Percentiles rank a stretch among this genome's conserved stretches.
phyloP scores from a whole-genome alignment of 2,113 vertebrate species.

The Montifringilla adamsi region DNA sequence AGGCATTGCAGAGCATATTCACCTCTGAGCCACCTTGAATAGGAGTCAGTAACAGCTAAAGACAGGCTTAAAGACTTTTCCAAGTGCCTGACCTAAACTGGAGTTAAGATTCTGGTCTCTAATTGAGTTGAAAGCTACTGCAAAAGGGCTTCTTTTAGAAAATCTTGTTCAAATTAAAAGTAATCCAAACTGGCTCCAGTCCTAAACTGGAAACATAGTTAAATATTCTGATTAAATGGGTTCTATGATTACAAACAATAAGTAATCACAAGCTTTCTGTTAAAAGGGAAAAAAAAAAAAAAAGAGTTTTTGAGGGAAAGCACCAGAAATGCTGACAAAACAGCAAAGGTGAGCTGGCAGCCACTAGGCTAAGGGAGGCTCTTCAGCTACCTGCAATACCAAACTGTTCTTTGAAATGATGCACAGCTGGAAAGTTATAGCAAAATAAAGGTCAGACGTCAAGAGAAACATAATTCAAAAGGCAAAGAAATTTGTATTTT shows the following conservation, averaged over 20 bases:
- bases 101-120: not conserved
- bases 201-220: not conserved
- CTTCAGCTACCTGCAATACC: not conserved
- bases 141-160: not conserved
- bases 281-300: not conserved
- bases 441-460: not conserved
- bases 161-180: conserved; percentile 27
- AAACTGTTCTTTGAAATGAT: not conserved
- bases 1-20: not conserved
- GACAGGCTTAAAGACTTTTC: not conserved
- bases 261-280: not conserved
- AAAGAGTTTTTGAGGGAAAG: not conserved
- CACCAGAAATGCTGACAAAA: not conserved
- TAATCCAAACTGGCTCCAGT: not conserved
- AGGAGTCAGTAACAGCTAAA: not conserved
- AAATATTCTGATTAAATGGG: conserved; percentile 5
- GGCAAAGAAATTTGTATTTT: not conserved
- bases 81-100: not conserved
- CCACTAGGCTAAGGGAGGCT: not conserved
- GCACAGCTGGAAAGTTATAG: not conserved
- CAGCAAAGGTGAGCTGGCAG: not conserved
- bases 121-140: not conserved
- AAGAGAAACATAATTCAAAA: not conserved
- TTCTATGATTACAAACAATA: not conserved
- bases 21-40: not conserved